A percentile compares a stretch with the other conserved stretches of the same genome.
Evolutionary conservation across 1,140 invertebrate genomes (phyloP).

Genomic region (Nasonia longicornis): DNA sequence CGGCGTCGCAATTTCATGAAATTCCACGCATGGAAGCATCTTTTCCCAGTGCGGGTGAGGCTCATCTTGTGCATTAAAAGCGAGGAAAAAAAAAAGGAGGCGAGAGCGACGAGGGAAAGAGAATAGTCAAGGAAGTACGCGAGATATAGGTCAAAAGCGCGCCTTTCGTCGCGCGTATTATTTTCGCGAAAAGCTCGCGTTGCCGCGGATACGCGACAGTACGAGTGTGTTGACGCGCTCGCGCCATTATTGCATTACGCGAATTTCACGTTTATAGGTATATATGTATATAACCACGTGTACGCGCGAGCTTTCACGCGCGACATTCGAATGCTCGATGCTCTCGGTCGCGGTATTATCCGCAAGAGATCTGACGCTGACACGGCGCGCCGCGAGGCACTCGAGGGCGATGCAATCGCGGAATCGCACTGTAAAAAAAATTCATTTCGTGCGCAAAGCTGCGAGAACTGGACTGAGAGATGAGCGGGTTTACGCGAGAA

Average conservation of each 20-base stretch:
- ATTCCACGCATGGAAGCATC: no score
- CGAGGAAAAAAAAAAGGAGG: background rate
- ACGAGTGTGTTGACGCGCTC: background rate
- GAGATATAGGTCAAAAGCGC: constrained; percentile 28
- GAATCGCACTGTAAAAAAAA: background rate
- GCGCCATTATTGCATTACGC: background rate
- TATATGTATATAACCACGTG: background rate
- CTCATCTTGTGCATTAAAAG: background rate
- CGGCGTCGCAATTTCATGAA: background rate
- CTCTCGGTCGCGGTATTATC: background rate
- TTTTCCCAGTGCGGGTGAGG: background rate
- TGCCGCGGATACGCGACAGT: background rate
- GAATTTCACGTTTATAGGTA: background rate
- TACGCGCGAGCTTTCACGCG: background rate
- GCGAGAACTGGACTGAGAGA: no score
- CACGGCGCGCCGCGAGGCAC: background rate
- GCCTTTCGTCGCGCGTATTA: background rate
- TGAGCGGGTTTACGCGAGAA: background rate
- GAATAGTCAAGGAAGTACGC: background rate
- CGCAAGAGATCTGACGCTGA: background rate
- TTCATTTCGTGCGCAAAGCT: background rate
- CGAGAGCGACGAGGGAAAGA: background rate
- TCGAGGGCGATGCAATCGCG: background rate
- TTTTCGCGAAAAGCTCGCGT: background rate
- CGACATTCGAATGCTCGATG: background rate